phyloP scores from a whole-genome alignment of 2,797 vertebrate species.

The Sebastes itinus region DNA sequence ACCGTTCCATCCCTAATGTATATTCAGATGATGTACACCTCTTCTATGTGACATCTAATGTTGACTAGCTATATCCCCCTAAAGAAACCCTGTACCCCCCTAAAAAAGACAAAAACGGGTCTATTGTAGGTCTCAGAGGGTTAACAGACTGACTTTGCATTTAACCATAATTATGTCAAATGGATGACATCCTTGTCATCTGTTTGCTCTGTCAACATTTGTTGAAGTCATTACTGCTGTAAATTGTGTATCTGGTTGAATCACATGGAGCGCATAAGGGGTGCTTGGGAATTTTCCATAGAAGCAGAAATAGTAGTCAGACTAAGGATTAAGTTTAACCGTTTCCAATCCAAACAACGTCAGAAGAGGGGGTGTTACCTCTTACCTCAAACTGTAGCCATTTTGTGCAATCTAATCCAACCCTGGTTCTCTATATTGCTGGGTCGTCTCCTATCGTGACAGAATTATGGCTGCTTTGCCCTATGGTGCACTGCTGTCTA shows the following conservation, averaged over 20 bases:
- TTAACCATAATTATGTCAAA: background rate
- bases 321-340: background rate
- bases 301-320: background rate
- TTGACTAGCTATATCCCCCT: too few species aligned
- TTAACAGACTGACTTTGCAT: background rate
- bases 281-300: background rate
- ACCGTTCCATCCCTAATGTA: too few species aligned
- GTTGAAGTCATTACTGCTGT: background rate
- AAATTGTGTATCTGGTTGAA: background rate
- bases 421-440: background rate
- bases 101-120: too few species aligned
- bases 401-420: background rate
- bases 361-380: background rate
- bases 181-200: background rate
- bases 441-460: background rate
- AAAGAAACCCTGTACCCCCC: too few species aligned
- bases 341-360: background rate
- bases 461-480: constrained; percentile 1
- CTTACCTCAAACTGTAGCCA: background rate
- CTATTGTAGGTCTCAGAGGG: too few species aligned
- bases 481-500: background rate
- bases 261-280: background rate
- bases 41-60: too few species aligned
- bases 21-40: too few species aligned
- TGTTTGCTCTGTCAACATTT: constrained; percentile 23